Percentiles rank a stretch among this genome's conserved stretches.
Evolutionary conservation across 2,113 vertebrate species (phyloP).

Genomic region (Carassius auratus): DNA sequence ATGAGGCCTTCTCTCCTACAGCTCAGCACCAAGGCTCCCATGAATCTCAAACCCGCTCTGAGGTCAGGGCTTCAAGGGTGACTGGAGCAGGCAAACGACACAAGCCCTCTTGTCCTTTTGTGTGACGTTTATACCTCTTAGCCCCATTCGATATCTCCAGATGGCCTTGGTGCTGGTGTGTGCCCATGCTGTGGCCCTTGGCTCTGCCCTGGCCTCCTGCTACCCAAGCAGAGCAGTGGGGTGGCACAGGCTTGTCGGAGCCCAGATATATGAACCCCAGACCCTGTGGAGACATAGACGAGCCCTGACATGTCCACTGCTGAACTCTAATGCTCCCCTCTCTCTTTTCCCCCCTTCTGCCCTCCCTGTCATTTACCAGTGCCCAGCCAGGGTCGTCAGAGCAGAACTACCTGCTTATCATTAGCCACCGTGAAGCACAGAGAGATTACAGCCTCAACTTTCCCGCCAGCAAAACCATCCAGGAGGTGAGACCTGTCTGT

Average conservation of each 20-base stretch:
- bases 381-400: slow-evolving; percentile 95
- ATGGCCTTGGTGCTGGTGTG: slow-evolving; percentile 32
- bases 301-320: slow-evolving; percentile 86
- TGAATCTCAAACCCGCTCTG: slow-evolving; percentile 37
- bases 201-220: slow-evolving; percentile 76
- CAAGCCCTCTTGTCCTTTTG: slow-evolving; percentile 28
- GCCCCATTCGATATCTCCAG: slow-evolving; percentile 41
- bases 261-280: slow-evolving; percentile 27
- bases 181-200: slow-evolving; percentile 10
- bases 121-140: slow-evolving; percentile 37
- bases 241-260: slow-evolving; percentile 64
- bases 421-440: slow-evolving; percentile 97
- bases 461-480: slow-evolving; percentile 96
- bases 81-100: neutral
- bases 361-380: slow-evolving; percentile 70
- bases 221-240: slow-evolving; percentile 40
- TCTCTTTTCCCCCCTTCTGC: slow-evolving; percentile 16
- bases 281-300: slow-evolving; percentile 72
- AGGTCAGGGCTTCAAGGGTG: neutral
- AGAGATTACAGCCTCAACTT: slow-evolving; percentile 99
- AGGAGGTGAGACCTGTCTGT: slow-evolving; percentile 85
- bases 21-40: slow-evolving; percentile 16
- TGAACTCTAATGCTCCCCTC: slow-evolving; percentile 75
- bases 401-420: slow-evolving; percentile 97
- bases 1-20: slow-evolving; percentile 59